These are phyloP conservation scores for Conchocele bisecta DNA, from an alignment of 2,888 invertebrate species.

Conservation along the genomic window DNA sequence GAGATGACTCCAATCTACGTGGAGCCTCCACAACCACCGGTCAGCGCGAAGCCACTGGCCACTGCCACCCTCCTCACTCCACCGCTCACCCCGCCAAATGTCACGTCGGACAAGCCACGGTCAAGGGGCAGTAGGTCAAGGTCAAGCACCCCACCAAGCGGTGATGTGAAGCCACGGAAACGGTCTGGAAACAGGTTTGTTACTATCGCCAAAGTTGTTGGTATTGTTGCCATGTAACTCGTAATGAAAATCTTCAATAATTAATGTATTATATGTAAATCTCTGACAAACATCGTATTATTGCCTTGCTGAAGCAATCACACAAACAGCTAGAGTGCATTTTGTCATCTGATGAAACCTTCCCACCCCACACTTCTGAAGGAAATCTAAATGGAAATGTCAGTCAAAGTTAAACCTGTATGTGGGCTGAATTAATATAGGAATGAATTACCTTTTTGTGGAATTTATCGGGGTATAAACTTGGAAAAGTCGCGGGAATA, in stretches of 20 bases:
- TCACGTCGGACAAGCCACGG: neutral
- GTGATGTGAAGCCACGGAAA: conserved; percentile 27
- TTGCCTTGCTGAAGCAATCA: no score
- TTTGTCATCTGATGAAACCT: no score
- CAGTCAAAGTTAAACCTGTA: no score
- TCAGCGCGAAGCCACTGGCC: neutral
- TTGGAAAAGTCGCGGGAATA: no score
- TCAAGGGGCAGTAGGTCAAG: conserved; percentile 49
- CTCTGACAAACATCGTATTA: neutral
- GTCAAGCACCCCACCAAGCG: conserved; percentile 45
- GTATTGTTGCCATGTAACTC: neutral
- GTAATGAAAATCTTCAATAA: neutral
- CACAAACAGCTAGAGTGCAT: no score
- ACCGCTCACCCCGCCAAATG: neutral
- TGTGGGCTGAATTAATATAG: no score
- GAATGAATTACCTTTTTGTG: no score
- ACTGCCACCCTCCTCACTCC: conserved; percentile 9
- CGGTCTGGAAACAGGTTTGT: conserved; percentile 48
- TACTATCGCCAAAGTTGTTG: neutral
- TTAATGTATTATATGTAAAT: neutral
- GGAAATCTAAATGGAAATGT: no score
- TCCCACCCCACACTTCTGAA: no score
- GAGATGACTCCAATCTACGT: conserved; percentile 3
- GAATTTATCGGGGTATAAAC: no score
- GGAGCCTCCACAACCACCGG: neutral